These are phyloP conservation scores for Belgica antarctica DNA, from an alignment of 2,888 invertebrate species.

Conservation along the genomic window DNA sequence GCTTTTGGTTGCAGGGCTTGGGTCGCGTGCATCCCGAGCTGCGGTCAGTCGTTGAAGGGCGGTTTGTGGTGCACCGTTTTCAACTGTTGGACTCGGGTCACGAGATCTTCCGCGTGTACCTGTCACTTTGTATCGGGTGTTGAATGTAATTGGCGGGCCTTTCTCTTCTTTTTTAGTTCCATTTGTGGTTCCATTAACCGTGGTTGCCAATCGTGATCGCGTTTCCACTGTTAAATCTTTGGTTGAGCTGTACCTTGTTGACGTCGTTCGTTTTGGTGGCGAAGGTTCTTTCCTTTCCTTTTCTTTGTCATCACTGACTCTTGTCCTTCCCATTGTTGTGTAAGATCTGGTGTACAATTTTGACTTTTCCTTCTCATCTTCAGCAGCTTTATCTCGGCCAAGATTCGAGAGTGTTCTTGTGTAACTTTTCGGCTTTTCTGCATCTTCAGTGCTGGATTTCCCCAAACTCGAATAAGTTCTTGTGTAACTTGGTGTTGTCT, in stretches of 20 bases:
- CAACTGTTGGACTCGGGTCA: conserved; percentile 39
- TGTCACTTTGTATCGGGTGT: conserved; percentile 37
- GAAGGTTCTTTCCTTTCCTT: conserved; percentile 37
- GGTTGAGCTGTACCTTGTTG: conserved; percentile 39
- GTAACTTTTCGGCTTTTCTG: conserved; percentile 18
- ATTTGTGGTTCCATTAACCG: neutral
- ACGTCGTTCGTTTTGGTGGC: conserved; percentile 22
- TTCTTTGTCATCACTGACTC: conserved; percentile 17
- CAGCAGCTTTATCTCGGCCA: neutral
- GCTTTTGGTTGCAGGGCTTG: conserved; percentile 51
- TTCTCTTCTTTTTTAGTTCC: conserved; percentile 42
- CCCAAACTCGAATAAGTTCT: conserved; percentile 32
- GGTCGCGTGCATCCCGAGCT: conserved; percentile 50
- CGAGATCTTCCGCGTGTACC: conserved; percentile 16
- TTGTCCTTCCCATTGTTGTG: neutral
- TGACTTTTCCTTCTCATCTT: conserved; percentile 22
- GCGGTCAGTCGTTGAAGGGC: conserved; percentile 31
- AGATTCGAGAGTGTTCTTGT: conserved; percentile 17
- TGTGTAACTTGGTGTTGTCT: conserved; percentile 4
- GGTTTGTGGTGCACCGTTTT: conserved; percentile 21
- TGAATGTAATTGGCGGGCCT: conserved; percentile 45
- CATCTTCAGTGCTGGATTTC: conserved; percentile 11
- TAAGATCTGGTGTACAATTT: conserved; percentile 30
- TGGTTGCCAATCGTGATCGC: conserved; percentile 5
- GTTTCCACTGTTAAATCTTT: conserved; percentile 40